Evolutionary conservation across 2,888 invertebrate species (phyloP).

Genomic region (Hemithea aestivaria): DNA sequence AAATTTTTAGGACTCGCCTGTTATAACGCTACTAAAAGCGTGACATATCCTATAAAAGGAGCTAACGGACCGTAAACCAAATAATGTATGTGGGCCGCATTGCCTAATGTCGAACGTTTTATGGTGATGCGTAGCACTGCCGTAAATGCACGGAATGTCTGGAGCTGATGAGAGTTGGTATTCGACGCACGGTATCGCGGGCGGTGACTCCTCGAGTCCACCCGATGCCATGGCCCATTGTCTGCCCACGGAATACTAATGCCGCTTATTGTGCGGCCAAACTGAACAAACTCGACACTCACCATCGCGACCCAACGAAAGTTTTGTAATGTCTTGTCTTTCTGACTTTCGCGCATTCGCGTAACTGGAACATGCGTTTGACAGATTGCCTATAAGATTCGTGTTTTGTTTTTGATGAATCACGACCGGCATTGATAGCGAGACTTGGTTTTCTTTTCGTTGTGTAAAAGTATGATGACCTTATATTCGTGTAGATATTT

Average conservation of each 20-base stretch:
- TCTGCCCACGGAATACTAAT: constrained; percentile 69
- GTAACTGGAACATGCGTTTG: constrained; percentile 22
- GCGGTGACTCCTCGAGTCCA: constrained; percentile 71
- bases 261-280: constrained; percentile 51
- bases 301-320: constrained; percentile 51
- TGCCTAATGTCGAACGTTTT: constrained; percentile 57
- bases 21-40: constrained; percentile 31
- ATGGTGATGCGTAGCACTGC: constrained; percentile 52
- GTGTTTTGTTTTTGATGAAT: constrained; percentile 12
- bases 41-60: constrained; percentile 43
- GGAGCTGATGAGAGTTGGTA: constrained; percentile 51
- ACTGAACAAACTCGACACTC: constrained; percentile 37
- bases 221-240: constrained; percentile 54
- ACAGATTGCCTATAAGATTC: constrained; percentile 21
- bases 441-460: constrained; percentile 19
- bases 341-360: constrained; percentile 57
- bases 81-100: constrained; percentile 62
- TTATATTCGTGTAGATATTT: too few species aligned
- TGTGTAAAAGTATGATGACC: not conserved
- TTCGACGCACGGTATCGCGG: constrained; percentile 65
- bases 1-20: constrained; percentile 13
- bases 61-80: constrained; percentile 61
- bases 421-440: constrained; percentile 20
- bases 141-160: constrained; percentile 56
- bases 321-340: constrained; percentile 69